A percentile compares a stretch with the other conserved stretches of the same genome.
Conservation (phyloP, 1,140 invertebrate species). For the Agrilus planipennis region DNA sequence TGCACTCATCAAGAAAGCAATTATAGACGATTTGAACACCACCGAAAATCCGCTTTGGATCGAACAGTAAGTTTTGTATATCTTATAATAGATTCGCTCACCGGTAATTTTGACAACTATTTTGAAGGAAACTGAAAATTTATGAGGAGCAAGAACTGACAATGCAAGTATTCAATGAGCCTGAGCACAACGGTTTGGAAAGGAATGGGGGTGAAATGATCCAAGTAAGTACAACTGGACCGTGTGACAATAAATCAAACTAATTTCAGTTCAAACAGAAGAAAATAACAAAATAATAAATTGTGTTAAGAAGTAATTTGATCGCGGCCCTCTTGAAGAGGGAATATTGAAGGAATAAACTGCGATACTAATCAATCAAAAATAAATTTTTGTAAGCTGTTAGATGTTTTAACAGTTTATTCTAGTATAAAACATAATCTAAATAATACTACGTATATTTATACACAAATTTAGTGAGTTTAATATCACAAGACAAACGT, state of each 20-base stretch:
- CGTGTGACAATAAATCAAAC: no score
- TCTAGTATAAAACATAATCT: no score
- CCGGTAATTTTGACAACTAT: constrained; percentile 5
- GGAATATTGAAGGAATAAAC: no score
- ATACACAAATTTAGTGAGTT: no score
- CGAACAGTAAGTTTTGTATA: constrained; percentile 56
- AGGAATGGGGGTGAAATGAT: constrained; percentile 39
- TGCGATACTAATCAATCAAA: no score
- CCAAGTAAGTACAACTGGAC: constrained; percentile 34
- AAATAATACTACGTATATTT: no score
- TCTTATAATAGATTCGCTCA: not conserved
- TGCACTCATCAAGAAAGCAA: constrained; percentile 67
- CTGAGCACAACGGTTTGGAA: constrained; percentile 47
- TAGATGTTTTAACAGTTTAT: no score
- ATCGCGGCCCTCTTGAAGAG: not conserved
- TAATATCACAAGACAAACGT: no score
- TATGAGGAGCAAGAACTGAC: constrained; percentile 89
- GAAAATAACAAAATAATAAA: not conserved
- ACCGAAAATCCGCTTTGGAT: constrained; percentile 91
- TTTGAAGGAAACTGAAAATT: constrained; percentile 64
- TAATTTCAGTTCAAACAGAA: no score
- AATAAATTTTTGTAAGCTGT: no score
- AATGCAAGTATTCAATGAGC: constrained; percentile 81
- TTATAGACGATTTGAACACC: constrained; percentile 72
- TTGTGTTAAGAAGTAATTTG: not conserved